Evolutionary conservation across 2,888 invertebrate genomes (phyloP), one percentile per base, ranked within the genome.

Genomic region (Agriotes lineatus): DNA sequence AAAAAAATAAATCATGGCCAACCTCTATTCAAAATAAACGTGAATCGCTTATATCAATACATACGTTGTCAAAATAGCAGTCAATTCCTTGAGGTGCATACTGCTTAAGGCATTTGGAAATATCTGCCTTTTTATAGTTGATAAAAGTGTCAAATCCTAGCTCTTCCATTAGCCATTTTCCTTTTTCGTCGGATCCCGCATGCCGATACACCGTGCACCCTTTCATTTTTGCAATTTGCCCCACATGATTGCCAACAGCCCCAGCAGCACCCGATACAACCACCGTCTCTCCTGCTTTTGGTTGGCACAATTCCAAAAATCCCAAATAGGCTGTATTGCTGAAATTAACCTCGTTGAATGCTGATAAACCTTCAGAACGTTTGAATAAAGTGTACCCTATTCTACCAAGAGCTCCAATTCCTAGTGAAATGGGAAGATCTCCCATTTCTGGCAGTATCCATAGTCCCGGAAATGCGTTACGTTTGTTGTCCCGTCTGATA

Each of bases 261-360:
- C 94, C 94, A 16, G 91, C 93, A 10, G 93, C 94, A 2, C 90
- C 90, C 18, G 89, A 90, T 1, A 94, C 88, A 0, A 91, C 90
- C n/a, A 94, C 87, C 0, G 90, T 90, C 82, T 94, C 93, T 6
- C 91, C 93, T 3, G 86, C 74, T 82, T 92, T 90, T 0, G 93
- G 92, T 69, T 89, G 80, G 72, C 93, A 93, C 67, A 93, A 84
- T 74, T 93, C 91, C 71, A 90, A 82, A 7, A 94, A 84, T 0
- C 93, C 94, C 83, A 93, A 93, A 78, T 92, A 91, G 0, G 93
- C 92, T 1, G 93, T 91, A 75, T 89, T 90, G 14, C 93, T 92
- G 74, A 10, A 62, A 33, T 2, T 7, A 2, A n/a, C n/a, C n/a
- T n/a, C n/a, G n/a, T n/a, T n/a, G n/a, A n/a, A n/a, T n/a, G n/a